phyloP scores from a whole-genome alignment of 2,113 vertebrate genomes.

The Mirounga angustirostris region DNA sequence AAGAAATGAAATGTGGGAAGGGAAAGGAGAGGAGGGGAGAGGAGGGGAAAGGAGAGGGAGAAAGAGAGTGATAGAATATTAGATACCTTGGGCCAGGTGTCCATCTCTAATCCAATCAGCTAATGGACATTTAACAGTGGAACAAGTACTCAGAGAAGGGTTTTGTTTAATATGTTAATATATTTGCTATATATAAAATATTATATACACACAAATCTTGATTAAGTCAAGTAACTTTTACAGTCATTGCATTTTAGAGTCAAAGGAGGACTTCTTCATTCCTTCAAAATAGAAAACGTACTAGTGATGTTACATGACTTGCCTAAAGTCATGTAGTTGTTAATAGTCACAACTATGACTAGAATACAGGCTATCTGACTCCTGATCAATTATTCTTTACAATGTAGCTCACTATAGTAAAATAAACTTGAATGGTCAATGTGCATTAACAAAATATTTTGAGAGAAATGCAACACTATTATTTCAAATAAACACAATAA shows the following conservation, averaged over 20 bases:
- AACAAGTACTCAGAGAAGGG: not conserved
- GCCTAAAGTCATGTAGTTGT: not conserved
- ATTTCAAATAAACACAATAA: conserved; percentile 11
- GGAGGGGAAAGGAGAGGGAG: not conserved
- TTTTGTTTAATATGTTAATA: not conserved
- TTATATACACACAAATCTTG: not conserved
- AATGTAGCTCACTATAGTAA: not conserved
- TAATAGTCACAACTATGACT: not conserved
- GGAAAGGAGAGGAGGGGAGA: not conserved
- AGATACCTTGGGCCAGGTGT: not conserved
- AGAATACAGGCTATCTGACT: not conserved
- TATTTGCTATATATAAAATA: not conserved
- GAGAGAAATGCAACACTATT: not conserved
- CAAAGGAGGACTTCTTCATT: not conserved
- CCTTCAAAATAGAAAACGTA: not conserved
- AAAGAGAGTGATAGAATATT: not conserved
- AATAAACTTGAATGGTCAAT: not conserved
- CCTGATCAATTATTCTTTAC: not conserved
- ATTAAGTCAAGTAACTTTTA: not conserved
- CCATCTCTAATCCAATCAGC: not conserved
- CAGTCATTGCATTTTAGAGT: not conserved
- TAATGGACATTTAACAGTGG: not conserved
- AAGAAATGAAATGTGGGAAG: not conserved
- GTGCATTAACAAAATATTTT: conserved; percentile 4
- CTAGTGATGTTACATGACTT: not conserved